Evolutionary conservation across 2,888 invertebrate genomes (phyloP), one percentile per base, ranked within the genome.

Genomic region (Agriopis leucophaearia): DNA sequence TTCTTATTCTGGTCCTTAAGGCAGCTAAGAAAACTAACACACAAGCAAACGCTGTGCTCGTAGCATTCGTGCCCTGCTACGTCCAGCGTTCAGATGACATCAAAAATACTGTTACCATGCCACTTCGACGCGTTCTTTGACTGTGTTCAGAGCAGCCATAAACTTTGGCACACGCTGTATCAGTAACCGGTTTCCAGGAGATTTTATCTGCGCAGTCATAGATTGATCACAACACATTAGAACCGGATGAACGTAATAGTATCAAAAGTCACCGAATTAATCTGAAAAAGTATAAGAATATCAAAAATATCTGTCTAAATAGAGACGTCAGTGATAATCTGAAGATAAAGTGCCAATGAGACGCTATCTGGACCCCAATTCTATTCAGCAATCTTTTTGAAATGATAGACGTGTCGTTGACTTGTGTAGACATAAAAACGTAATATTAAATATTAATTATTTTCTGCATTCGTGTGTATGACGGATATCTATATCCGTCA

Each of bases 271-370:
- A 67, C 62, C 40, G 44, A 67, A 67, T 67, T 58, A 58, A 67
- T 67, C 47, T 58, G 63, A 63, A 54, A 62, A 54, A 59, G 38
- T 66, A 59, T 59, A 62, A 62, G 70, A 71, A 64, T 64, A 68
- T 68, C 68, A 82, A 83, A 85, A 86, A 85, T 86, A 82, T 82
- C 83, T 83, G 83, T 78, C 82, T 81, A 85, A 88, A 88, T 90
- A 86, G 86, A 91, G 91, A 88, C 87, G 87, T 91, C 84, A 82
- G 66, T 78, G 86, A 89, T 92, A 89, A 91, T 91, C 90, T 88
- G 73, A 83, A 86, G 88, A 92, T 91, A 88, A 88, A 92, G 88
- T 82, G 81, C 85, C 83, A 80, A 84, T 84, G 82, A 83, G 83
- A 80, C 83, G 82, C 88, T 88, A 88, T 89, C 88, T 83, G 81